Evolutionary conservation across 2,797 vertebrate species (phyloP).

Genomic region (Amniataba percoides): DNA sequence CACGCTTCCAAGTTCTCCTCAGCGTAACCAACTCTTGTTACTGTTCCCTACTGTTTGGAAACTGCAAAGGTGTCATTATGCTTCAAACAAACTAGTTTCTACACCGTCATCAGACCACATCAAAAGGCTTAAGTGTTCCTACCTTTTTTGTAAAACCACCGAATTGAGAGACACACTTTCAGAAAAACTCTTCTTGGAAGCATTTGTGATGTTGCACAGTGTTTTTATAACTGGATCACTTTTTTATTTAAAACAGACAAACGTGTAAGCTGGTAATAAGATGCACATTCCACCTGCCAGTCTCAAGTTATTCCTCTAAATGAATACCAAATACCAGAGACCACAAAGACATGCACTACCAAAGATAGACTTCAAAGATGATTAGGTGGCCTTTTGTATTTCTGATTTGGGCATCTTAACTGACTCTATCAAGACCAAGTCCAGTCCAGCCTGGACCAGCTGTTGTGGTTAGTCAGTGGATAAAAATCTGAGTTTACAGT

Average conservation of each 20-base stretch:
- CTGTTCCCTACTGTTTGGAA: background rate
- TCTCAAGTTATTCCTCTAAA: background rate
- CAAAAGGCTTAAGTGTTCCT: background rate
- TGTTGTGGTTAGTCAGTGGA: background rate
- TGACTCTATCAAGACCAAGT: background rate
- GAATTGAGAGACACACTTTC: background rate
- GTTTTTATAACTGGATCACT: background rate
- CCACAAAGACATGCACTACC: background rate
- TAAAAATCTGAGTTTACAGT: background rate
- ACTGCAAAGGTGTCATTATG: background rate
- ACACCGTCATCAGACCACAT: background rate
- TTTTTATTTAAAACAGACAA: background rate
- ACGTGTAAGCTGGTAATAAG: too few relatives aligned
- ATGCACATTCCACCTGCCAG: background rate
- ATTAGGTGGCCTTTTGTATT: background rate
- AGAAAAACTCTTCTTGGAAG: background rate
- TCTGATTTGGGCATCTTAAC: background rate
- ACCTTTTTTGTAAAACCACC: background rate
- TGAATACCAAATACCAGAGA: accelerated
- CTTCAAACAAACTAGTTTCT: background rate
- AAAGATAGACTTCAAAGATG: background rate
- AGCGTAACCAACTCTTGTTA: background rate
- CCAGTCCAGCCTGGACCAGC: background rate
- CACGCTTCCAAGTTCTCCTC: background rate
- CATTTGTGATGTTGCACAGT: background rate